phyloP scores from a whole-genome alignment of 2,797 vertebrate species.

The Pipistrellus kuhlii region DNA sequence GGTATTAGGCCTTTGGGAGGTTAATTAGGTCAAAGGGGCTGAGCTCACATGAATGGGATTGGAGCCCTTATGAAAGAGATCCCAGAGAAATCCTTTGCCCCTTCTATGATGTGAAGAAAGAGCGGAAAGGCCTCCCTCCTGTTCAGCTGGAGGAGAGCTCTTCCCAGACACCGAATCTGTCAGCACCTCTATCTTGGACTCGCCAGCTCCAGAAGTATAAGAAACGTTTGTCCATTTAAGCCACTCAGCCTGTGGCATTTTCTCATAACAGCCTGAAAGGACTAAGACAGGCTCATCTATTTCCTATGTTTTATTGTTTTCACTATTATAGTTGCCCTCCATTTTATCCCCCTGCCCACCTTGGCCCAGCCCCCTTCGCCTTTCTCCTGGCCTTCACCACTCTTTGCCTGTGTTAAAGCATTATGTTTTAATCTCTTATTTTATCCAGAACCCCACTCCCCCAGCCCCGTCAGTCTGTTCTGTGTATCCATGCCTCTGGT shows the following conservation, averaged over 20 bases:
- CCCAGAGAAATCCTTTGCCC: neutral
- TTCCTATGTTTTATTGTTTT: neutral
- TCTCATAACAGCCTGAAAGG: neutral
- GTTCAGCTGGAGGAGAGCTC: neutral
- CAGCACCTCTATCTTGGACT: neutral
- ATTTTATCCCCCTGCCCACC: neutral
- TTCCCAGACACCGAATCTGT: neutral
- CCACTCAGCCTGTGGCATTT: neutral
- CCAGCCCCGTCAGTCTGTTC: neutral
- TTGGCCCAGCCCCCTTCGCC: neutral
- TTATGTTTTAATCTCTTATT: neutral
- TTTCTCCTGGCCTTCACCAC: neutral
- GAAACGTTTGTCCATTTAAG: neutral
- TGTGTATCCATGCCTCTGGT: neutral
- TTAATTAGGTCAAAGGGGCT: neutral
- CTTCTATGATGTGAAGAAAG: neutral
- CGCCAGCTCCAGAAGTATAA: neutral
- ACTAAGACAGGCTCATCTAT: neutral
- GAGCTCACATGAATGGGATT: neutral
- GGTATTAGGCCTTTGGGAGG: no score
- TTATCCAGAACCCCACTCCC: neutral
- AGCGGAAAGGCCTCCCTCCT: neutral
- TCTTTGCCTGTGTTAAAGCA: neutral
- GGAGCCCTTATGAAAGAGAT: neutral
- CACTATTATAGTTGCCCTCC: neutral